A percentile compares a stretch with the other conserved stretches of the same genome.
Evolutionary conservation across 2,888 invertebrate genomes (phyloP).

Genomic region (Acholoe squamosa): DNA sequence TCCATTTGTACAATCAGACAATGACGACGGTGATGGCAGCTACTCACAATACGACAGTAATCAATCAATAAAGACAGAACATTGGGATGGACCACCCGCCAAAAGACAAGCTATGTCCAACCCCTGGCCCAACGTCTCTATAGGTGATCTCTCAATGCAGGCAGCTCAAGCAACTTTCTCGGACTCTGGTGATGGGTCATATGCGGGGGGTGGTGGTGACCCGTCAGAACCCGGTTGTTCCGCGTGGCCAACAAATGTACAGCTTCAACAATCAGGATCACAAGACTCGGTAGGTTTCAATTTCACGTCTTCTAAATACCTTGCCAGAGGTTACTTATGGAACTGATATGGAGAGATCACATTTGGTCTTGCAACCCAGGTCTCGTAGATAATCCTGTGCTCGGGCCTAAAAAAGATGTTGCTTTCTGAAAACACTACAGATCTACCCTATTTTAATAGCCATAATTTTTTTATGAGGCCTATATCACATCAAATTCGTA

Average conservation of each 20-base stretch:
- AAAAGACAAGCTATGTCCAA: constrained; percentile 46
- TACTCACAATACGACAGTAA: constrained; percentile 15
- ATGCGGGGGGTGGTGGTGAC: constrained; percentile 30
- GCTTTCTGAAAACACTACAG: no score
- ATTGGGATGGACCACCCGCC: constrained; percentile 42
- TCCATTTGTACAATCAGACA: constrained; percentile 2
- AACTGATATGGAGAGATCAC: background rate
- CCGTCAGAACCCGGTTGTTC: constrained; percentile 46
- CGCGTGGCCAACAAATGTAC: constrained; percentile 43
- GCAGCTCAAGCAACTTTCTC: constrained; percentile 31
- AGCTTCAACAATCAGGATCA: background rate
- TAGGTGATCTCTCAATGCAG: background rate
- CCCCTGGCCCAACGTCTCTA: constrained; percentile 45
- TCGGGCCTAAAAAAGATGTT: no score
- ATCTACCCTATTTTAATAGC: no score
- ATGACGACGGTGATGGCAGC: constrained; percentile 16
- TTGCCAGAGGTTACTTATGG: no score
- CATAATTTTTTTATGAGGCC: no score
- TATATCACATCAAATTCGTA: no score
- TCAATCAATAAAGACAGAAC: constrained; percentile 45
- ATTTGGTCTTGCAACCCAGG: no score
- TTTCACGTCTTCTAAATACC: background rate
- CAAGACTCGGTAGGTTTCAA: constrained; percentile 52
- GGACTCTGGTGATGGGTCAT: background rate
- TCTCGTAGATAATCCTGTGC: no score